Conservation (phyloP, 2,888 invertebrate genomes). For the Caenorhabditis sp. region DNA sequence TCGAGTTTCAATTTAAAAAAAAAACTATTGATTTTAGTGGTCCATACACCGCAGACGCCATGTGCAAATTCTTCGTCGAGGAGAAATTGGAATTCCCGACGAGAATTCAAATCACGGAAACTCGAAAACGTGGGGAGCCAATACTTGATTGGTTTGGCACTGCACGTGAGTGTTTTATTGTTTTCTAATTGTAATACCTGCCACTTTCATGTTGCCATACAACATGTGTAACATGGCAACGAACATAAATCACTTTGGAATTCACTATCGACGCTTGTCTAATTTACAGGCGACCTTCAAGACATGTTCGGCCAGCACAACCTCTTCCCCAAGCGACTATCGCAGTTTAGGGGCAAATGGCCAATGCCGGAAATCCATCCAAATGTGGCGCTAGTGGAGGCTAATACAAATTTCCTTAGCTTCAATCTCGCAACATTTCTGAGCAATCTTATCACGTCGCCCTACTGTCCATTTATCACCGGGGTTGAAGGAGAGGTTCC, state of each 20-base stretch:
- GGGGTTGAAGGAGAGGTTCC: constrained; percentile 24
- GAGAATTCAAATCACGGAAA: constrained; percentile 30
- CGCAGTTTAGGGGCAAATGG: constrained; percentile 42
- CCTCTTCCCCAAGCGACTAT: constrained; percentile 39
- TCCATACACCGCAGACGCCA: constrained; percentile 21
- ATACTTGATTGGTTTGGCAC: constrained; percentile 38
- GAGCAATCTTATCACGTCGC: constrained; percentile 20
- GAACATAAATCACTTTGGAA: no score
- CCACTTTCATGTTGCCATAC: no score
- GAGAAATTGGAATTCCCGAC: constrained; percentile 36
- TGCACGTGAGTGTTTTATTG: constrained; percentile 33
- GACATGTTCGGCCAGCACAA: constrained; percentile 39
- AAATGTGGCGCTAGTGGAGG: constrained; percentile 15
- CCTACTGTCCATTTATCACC: constrained; percentile 42
- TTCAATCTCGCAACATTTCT: constrained; percentile 35
- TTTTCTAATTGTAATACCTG: no score
- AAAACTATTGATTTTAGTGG: constrained; percentile 21
- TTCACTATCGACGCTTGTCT: neutral
- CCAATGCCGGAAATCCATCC: constrained; percentile 43
- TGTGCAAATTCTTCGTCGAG: constrained; percentile 13
- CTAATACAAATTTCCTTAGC: constrained; percentile 1
- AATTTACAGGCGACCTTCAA: constrained; percentile 42
- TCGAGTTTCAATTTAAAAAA: neutral
- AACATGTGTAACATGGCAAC: neutral
- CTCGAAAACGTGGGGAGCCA: neutral